phyloP scores from a whole-genome alignment of 2,797 vertebrate species.

The Thamnophis elegans region DNA sequence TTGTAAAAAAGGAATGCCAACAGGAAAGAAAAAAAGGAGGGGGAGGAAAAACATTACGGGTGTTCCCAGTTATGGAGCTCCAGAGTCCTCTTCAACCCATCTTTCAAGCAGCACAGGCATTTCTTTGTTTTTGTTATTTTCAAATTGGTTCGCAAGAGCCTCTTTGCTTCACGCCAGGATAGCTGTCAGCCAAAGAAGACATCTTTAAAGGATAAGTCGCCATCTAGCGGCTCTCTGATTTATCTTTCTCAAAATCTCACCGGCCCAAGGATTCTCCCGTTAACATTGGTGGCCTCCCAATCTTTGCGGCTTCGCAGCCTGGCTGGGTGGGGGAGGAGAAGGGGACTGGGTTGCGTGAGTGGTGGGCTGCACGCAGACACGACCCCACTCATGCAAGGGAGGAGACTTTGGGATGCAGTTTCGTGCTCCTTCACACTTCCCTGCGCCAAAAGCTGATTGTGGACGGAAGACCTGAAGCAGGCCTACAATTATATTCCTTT shows the following conservation, averaged over 20 bases:
- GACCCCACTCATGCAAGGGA: too few species aligned
- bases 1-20: neutral
- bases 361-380: too few species aligned
- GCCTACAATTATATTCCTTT: too few species aligned
- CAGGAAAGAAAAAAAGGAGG: neutral
- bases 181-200: neutral
- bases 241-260: neutral
- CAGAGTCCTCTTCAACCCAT: neutral
- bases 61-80: neutral
- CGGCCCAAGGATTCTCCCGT: neutral
- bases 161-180: too few species aligned
- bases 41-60: neutral
- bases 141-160: neutral
- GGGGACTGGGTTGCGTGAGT: too few species aligned
- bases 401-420: too few species aligned
- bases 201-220: neutral
- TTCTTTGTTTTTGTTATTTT: accelerated
- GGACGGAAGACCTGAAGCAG: too few species aligned
- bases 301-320: too few species aligned
- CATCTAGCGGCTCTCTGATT: neutral
- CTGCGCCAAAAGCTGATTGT: too few species aligned
- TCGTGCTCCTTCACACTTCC: too few species aligned
- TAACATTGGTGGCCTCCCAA: too few species aligned
- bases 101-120: neutral
- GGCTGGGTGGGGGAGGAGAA: too few species aligned